A percentile compares a stretch with the other conserved stretches of the same genome.
These are phyloP conservation scores for Coregonus suidteri DNA, from an alignment of 2,797 vertebrate genomes.

Conservation along the genomic window DNA sequence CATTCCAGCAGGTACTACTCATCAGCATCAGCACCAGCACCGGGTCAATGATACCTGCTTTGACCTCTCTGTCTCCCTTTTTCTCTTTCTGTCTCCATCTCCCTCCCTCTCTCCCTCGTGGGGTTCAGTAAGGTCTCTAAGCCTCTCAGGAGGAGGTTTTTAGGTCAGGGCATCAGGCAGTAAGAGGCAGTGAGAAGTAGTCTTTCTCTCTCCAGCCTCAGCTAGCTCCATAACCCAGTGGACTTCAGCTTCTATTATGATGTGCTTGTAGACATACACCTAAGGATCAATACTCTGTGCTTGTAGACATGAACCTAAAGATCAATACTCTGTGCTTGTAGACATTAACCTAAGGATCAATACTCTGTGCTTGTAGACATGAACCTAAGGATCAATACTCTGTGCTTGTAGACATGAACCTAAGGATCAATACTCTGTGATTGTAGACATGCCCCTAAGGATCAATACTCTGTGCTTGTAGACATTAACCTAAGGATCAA, in stretches of 20 bases:
- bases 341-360: too few relatives aligned
- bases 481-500: constrained; percentile 15
- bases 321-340: too few relatives aligned
- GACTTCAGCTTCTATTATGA: constrained; percentile 50
- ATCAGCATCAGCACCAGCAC: background rate
- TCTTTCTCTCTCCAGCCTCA: constrained; percentile 17
- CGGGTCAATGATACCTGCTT: background rate
- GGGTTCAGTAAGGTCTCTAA: constrained; percentile 17
- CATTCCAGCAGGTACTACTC: constrained; percentile 91
- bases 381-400: constrained; percentile 17
- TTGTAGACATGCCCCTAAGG: constrained; percentile 21
- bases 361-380: too few relatives aligned
- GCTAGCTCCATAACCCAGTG: constrained; percentile 12
- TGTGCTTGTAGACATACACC: constrained; percentile 39
- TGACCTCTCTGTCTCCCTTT: background rate
- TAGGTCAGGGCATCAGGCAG: constrained; percentile 36
- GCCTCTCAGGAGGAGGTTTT: constrained; percentile 10
- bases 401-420: constrained; percentile 32
- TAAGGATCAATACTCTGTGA: constrained; percentile 26
- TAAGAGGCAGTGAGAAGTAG: constrained; percentile 28
- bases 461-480: constrained; percentile 38
- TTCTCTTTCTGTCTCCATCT: background rate
- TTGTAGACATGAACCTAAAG: too few relatives aligned
- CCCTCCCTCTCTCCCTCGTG: background rate
- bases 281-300: constrained; percentile 11